Evolutionary conservation across 2,888 invertebrate species (phyloP).

Genomic region (Papilio demoleus): DNA sequence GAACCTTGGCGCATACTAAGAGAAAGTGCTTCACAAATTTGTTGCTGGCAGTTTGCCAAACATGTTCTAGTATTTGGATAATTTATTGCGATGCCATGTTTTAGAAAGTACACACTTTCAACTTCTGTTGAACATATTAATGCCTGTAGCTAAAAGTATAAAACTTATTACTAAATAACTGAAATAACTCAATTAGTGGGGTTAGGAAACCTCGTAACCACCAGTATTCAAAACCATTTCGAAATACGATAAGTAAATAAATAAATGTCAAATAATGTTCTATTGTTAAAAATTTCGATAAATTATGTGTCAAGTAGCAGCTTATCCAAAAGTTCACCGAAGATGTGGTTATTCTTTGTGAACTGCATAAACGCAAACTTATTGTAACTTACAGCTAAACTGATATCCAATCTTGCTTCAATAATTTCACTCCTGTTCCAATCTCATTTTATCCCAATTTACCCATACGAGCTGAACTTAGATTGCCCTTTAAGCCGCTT

Average conservation of each 20-base stretch:
- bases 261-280: no score
- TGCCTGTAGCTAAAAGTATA: background rate
- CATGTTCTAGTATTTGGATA: conserved; percentile 33
- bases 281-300: no score
- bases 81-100: conserved; percentile 27
- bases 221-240: background rate
- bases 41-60: conserved; percentile 32
- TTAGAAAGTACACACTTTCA: conserved; percentile 18
- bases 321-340: background rate
- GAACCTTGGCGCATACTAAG: conserved; percentile 31
- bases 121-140: conserved; percentile 3
- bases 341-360: background rate
- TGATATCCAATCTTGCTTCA: background rate
- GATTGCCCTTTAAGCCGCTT: conserved; percentile 17
- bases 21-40: conserved; percentile 39
- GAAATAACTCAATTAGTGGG: no score
- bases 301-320: no score
- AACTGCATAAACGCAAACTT: background rate
- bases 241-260: no score
- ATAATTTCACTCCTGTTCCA: background rate
- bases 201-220: background rate
- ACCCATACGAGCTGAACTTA: conserved; percentile 21
- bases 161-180: background rate
- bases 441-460: conserved; percentile 23
- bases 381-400: background rate